Base-by-base conservation (phyloP, 2,888 invertebrate genomes). In the Amiota minor region DNA sequence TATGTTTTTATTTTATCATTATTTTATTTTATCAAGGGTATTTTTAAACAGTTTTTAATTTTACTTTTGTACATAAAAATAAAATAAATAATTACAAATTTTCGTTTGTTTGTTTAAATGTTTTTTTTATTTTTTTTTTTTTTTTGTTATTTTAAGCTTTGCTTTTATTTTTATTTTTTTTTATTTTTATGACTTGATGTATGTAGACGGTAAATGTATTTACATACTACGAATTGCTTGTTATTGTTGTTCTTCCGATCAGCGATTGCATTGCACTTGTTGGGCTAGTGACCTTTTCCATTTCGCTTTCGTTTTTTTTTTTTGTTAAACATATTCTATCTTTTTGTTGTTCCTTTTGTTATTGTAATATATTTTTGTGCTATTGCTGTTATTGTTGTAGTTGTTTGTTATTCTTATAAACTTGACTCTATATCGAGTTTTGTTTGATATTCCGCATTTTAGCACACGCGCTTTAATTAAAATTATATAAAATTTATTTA, bases 281-380 rank as follows among this genome's bases (percentile, higher is more conserved):
- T 71, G 64, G 71, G 71, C 62, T 62, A 62, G 71, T 62, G 71
- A 71, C 71, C 71, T 71, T 71, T 71, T 61, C 11, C 45, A 23
- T 64, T 64, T 71, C 71, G 35, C 1, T 62, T 67, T 18, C 35
- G 59, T 59, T 59, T n/a, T 11, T 18, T 59, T 8, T 56, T 20
- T 11, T 62, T 62, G 4, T 46, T 64, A 64, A 35, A 9, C 35
- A 35, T 35, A 35, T 35, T 35, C 35, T 35, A 35, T 35, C 35
- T 35, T 35, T 35, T 2, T 35, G 35, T 35, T 35, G 35, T 35
- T 35, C 35, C 35, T 35, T 35, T 8, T 35, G 35, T 64, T 64
- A 20, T 35, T 64, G 64, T n/a, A 2, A 14, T 55, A 56, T 55
- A 9, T 69, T 61, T 35, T 56, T 53, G 23, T 45, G 35, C 14